phyloP scores from a whole-genome alignment of 2,113 vertebrate genomes.

The Myotis davidii region DNA sequence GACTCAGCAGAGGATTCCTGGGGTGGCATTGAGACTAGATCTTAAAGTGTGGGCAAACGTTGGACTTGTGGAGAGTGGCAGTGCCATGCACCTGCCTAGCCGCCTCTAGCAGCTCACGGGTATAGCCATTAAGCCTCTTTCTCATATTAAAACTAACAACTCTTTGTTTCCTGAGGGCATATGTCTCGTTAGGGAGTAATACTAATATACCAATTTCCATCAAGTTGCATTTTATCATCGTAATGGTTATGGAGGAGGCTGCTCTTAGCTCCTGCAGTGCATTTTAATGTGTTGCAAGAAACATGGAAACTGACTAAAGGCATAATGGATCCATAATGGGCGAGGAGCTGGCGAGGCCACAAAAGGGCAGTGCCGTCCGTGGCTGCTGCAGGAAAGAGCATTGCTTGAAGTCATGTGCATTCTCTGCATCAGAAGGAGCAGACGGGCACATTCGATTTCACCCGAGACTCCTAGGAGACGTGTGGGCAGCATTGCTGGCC shows the following conservation, averaged over 20 bases:
- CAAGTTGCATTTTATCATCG: constrained; percentile 63
- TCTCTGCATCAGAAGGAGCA: background rate
- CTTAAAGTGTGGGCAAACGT: background rate
- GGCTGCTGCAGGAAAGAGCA: background rate
- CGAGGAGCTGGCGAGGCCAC: background rate
- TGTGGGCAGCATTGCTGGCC: background rate
- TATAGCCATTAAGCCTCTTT: constrained; percentile 4
- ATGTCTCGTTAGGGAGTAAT: constrained; percentile 69
- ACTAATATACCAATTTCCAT: constrained; percentile 68
- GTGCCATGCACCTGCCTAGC: background rate
- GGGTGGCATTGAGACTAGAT: background rate
- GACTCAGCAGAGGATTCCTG: background rate
- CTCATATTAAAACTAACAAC: constrained; percentile 50
- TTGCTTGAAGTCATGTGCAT: background rate
- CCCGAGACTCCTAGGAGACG: background rate
- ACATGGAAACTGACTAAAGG: constrained; percentile 41
- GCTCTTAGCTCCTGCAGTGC: constrained; percentile 59
- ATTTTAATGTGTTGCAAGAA: constrained; percentile 70
- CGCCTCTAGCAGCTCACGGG: background rate
- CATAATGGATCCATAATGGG: constrained; percentile 44
- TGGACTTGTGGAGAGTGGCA: background rate
- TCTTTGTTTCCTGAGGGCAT: constrained; percentile 67
- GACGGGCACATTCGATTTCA: background rate
- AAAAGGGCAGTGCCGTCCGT: rapidly evolving
- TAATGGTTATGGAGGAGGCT: constrained; percentile 64